Conservation (phyloP, 2,113 vertebrate species). For the Entomyzon cyanotis region DNA sequence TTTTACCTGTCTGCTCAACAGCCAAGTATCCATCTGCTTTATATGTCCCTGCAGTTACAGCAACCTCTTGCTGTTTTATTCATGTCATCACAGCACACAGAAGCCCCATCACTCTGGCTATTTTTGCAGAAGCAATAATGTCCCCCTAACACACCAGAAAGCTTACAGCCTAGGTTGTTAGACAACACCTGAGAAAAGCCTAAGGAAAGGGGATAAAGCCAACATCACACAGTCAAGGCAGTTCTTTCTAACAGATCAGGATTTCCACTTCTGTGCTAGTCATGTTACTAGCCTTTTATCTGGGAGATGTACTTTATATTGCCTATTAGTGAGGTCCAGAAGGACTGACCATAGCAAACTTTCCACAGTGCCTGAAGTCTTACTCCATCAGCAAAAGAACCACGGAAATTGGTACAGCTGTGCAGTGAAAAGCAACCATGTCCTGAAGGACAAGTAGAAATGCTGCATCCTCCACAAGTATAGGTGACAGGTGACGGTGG, state of each 20-base stretch:
- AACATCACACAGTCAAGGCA: background rate
- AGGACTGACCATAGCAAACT: background rate
- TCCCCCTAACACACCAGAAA: background rate
- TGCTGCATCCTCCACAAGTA: background rate
- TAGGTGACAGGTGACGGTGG: background rate
- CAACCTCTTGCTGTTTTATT: background rate
- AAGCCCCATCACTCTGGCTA: background rate
- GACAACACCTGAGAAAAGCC: background rate
- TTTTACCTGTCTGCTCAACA: background rate
- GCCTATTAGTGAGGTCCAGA: background rate
- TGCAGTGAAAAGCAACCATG: background rate
- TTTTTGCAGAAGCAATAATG: background rate
- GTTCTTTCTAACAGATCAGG: background rate
- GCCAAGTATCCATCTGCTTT: background rate
- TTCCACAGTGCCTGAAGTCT: background rate
- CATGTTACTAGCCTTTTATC: background rate
- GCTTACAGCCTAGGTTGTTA: background rate
- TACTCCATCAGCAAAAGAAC: background rate
- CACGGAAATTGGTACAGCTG: background rate
- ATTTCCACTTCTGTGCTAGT: background rate
- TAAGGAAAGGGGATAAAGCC: background rate
- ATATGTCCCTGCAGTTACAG: background rate
- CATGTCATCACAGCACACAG: background rate
- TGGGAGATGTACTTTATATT: background rate
- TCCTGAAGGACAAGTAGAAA: background rate